These are phyloP conservation scores for Dolomedes plantarius DNA, from an alignment of 2,888 invertebrate species.

Conservation along the genomic window DNA sequence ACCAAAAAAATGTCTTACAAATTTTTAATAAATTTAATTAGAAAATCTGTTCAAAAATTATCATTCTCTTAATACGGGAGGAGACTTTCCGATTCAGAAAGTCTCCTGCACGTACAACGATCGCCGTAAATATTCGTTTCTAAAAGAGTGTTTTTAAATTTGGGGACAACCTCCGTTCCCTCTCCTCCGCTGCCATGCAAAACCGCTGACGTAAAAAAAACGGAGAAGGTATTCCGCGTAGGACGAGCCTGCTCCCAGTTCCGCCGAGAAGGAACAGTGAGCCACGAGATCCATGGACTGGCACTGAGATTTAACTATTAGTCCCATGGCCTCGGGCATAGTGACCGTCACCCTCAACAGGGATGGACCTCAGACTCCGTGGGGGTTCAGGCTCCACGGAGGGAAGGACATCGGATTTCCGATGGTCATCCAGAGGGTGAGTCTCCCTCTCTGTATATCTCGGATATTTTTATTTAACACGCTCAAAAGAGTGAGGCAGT, in stretches of 20 bases:
- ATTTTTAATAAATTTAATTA: no score
- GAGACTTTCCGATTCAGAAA: no score
- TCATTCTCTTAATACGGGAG: no score
- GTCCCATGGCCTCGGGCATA: constrained; percentile 53
- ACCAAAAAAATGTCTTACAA: no score
- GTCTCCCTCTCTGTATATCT: no score
- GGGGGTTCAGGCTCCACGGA: constrained; percentile 95
- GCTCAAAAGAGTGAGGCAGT: no score
- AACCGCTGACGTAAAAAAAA: constrained; percentile 43
- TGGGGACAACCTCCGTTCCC: constrained; percentile 10
- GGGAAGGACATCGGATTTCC: constrained; percentile 95
- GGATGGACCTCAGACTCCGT: constrained; percentile 85
- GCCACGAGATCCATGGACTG: background rate
- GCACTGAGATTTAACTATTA: background rate
- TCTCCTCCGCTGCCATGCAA: background rate
- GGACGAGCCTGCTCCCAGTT: background rate
- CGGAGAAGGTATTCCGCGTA: constrained; percentile 24
- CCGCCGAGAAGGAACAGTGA: background rate
- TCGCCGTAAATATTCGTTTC: no score
- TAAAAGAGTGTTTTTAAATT: constrained; percentile 1
- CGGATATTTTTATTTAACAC: no score
- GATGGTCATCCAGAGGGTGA: constrained; percentile 93
- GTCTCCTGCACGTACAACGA: no score
- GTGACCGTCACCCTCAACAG: constrained; percentile 88
- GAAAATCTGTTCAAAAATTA: no score